A percentile compares a stretch with the other conserved stretches of the same genome.
phyloP scores from a whole-genome alignment of 2,888 invertebrate species.

The Hyalella azteca region DNA sequence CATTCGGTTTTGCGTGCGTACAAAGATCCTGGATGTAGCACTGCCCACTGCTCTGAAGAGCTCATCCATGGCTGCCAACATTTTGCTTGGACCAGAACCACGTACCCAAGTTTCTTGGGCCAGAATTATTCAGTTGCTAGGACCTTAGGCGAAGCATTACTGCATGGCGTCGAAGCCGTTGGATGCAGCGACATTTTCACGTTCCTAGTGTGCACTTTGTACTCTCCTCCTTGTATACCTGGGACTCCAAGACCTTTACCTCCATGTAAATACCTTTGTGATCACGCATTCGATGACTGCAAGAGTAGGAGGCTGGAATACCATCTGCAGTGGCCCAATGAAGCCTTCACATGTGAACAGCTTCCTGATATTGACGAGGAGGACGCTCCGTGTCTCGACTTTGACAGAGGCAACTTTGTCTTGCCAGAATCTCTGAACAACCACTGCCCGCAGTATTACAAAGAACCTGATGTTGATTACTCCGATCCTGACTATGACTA shows the following conservation, averaged over 20 bases:
- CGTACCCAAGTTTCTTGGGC: constrained; percentile 50
- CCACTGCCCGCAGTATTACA: constrained; percentile 38
- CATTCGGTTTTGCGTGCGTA: no score
- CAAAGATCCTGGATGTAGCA: constrained; percentile 49
- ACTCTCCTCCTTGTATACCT: constrained; percentile 52
- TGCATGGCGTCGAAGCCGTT: constrained; percentile 47
- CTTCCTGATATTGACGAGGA: constrained; percentile 46
- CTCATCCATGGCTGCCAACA: constrained; percentile 46
- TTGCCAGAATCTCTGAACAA: constrained; percentile 43
- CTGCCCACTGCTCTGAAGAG: constrained; percentile 47
- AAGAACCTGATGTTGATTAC: constrained; percentile 10
- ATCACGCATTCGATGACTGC: constrained; percentile 43
- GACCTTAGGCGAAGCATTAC: constrained; percentile 40
- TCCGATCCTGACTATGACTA: constrained; percentile 43
- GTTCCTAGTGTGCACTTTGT: constrained; percentile 51
- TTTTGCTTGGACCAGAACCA: constrained; percentile 47
- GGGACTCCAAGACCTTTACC: constrained; percentile 46
- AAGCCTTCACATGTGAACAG: constrained; percentile 47
- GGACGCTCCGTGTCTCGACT: constrained; percentile 45
- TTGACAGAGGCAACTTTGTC: constrained; percentile 49
- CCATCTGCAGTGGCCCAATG: constrained; percentile 48
- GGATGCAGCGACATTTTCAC: constrained; percentile 48
- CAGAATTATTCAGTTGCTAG: constrained; percentile 44
- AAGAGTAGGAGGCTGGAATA: constrained; percentile 39
- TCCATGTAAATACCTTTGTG: constrained; percentile 57